Conservation (phyloP, 2,888 invertebrate genomes). For the Thymelicus sylvestris region DNA sequence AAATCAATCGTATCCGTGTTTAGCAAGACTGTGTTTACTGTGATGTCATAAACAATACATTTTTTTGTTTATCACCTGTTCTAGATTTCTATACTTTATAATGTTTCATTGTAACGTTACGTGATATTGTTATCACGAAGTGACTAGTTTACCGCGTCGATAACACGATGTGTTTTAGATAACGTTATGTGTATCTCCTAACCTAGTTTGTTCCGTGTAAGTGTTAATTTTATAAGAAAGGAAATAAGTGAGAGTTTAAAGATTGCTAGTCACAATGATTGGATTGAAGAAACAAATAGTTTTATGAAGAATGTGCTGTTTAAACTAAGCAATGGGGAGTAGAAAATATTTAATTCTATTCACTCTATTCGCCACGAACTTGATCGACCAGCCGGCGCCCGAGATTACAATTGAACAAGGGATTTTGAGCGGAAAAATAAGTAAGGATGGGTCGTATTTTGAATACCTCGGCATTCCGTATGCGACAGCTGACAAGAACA, state of each 20-base stretch:
- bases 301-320: not conserved
- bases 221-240: not conserved
- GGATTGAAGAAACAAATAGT: not conserved
- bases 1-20: too few species aligned
- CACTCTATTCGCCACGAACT: constrained; percentile 66
- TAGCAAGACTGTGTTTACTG: too few species aligned
- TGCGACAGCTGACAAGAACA: constrained; percentile 62
- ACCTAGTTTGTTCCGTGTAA: not conserved
- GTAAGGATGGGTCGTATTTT: constrained; percentile 66
- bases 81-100: not conserved
- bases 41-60: too few species aligned
- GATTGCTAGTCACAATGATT: too few species aligned
- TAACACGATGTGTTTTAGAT: not conserved
- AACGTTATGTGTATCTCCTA: not conserved
- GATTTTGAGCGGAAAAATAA: constrained; percentile 69
- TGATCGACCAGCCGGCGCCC: constrained; percentile 74
- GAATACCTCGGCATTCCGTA: constrained; percentile 78
- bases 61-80: too few species aligned
- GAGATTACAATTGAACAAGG: constrained; percentile 72
- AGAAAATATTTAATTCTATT: constrained; percentile 65
- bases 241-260: too few species aligned
- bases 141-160: not conserved
- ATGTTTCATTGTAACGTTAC: not conserved
- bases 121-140: constrained; percentile 8
- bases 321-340: constrained; percentile 55